Base-by-base conservation (phyloP, 2,888 invertebrate genomes). In the Monochamus alternatus region DNA sequence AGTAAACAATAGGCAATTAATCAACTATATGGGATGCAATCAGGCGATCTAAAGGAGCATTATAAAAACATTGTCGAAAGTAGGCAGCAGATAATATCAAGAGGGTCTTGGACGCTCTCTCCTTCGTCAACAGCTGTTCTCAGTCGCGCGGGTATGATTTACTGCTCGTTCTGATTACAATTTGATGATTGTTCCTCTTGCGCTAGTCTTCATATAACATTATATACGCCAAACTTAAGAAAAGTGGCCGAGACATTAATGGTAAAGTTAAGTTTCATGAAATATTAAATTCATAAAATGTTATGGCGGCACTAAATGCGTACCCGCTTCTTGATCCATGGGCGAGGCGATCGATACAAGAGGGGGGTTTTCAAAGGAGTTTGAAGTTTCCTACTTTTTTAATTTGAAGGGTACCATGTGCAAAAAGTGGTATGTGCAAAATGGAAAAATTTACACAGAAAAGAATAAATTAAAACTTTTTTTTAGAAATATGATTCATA, bases 141-240 rank as follows among this genome's bases (percentile, higher is more conserved):
- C 76, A 85, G 86, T 86, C 84, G 86, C 84, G 84, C 84, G 81
- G 82, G 80, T 78, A 85, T 89, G 89, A 89, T 89, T 89, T 89
- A 89, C 86, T 86, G 85, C 87, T 80, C 83, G 82, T 86, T 86
- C 87, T 89, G 89, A 89, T 89, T 89, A 88, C 89, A 87, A 88
- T 89, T 89, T 89, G 88, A 89, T 89, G 88, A 89, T 89, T 89
- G 88, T 88, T 88, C 87, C 86, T 84, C 85, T 84, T 79, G 80
- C 81, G 80, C 81, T 83, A 81, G 85, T 85, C 85, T 85, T 86
- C 85, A 84, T 85, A 80, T 84, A 84, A 82, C 83, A 84, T 86
- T 86, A 86, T 85, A 84, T 84, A 85, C 82, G 85, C 84, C 82
- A 78, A 84, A 85, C 83, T 86, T 85, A 85, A 87, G 87, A 87